Base-by-base conservation (phyloP, 2,888 invertebrate species). In the Troilus luridus region DNA sequence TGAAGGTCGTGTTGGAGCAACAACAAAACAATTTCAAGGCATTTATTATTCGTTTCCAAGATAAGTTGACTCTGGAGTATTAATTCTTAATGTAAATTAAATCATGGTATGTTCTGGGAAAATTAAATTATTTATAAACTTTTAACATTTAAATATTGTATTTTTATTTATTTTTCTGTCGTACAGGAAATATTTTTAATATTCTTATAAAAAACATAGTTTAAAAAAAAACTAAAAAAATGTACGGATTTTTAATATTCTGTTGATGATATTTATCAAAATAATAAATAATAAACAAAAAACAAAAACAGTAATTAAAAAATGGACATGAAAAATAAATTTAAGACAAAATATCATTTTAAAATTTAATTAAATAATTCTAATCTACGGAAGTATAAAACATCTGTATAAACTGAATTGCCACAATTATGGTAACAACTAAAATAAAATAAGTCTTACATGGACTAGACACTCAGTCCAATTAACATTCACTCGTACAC, bases 391-490 rank as follows among this genome's bases (percentile, higher is more conserved):
- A 85, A 90, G 90, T 90, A 90, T 90, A 90, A 90, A 90, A 77
- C 72, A 77, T 77, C 3, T 77, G 27, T 77, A 77, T 77, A 77
- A 90, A 90, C 62, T 90, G 81, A 62, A 77, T 60, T 58, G 88
- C 90, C 88, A 88, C 59, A 88, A 90, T 90, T 19, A 27, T 91
- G 91, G 91, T 91, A 91, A 91, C 88, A 91, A 91, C 88, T 91
- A 88, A 91, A 64, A 58, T 88, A 91, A 88, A 41, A 27, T 67
- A 91, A 88, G 88, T 88, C 88, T 91, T 88, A 88, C 88, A 88
- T 91, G 91, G 88, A 91, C 91, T 91, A 91, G 91, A 91, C 91
- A 91, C 67, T 88, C 91, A 88, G 91, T 88, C 91, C 91, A 91
- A 90, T 85, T 24, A 21, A 77, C 72, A 90, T 90, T 60, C 90